phyloP scores from a whole-genome alignment of 2,888 invertebrate species.

The Plagodis pulveraria region DNA sequence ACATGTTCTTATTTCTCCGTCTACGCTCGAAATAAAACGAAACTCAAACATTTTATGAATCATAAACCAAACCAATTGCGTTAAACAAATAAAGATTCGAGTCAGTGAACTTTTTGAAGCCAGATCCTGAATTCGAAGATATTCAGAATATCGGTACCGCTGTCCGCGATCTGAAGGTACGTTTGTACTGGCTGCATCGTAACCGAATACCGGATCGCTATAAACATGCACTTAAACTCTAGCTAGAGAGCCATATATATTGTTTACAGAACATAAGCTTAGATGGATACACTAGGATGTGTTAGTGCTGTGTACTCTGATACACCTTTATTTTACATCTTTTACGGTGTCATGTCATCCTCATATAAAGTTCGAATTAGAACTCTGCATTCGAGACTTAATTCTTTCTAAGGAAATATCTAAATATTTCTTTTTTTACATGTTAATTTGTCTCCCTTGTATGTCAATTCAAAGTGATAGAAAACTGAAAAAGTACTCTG shows the following conservation, averaged over 20 bases:
- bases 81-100: conserved; percentile 18
- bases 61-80: conserved; percentile 20
- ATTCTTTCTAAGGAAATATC: too few species aligned
- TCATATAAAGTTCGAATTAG: too few species aligned
- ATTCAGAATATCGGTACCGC: conserved; percentile 24
- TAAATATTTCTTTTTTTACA: too few species aligned
- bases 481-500: too few species aligned
- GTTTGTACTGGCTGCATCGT: conserved; percentile 19
- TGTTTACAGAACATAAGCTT: conserved; percentile 7
- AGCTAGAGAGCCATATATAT: neutral
- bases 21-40: conserved; percentile 5
- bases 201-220: conserved; percentile 16
- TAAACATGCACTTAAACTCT: conserved; percentile 16
- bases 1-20: neutral
- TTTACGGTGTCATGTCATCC: too few species aligned
- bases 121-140: conserved; percentile 15
- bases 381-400: too few species aligned
- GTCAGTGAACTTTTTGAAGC: conserved; percentile 18
- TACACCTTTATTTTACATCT: too few species aligned
- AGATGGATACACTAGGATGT: too few species aligned
- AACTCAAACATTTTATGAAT: conserved; percentile 21
- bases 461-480: too few species aligned
- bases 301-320: too few species aligned
- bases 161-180: conserved; percentile 10
- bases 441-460: too few species aligned